These are phyloP conservation scores for Egretta garzetta DNA, from an alignment of 2,113 vertebrate genomes.

Conservation along the genomic window DNA sequence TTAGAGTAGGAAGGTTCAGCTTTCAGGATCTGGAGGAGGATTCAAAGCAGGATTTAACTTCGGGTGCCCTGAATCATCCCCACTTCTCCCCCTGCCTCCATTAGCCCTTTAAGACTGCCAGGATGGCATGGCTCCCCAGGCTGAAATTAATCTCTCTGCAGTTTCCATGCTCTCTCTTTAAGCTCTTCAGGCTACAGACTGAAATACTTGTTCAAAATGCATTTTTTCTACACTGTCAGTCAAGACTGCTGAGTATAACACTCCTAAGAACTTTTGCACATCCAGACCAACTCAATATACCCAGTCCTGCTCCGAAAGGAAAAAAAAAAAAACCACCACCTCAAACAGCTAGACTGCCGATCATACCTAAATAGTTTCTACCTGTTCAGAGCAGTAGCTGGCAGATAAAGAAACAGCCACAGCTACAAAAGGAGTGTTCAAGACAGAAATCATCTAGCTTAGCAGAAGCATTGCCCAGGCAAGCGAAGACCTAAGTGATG, in stretches of 20 bases:
- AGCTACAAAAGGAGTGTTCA: background rate
- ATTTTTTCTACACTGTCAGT: background rate
- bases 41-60: background rate
- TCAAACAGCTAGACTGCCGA: background rate
- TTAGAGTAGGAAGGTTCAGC: background rate
- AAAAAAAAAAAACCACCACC: rapidly evolving
- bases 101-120: background rate
- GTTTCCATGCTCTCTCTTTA: background rate
- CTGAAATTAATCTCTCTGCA: background rate
- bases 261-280: background rate
- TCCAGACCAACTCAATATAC: background rate
- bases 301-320: background rate
- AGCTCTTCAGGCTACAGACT: background rate
- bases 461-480: background rate
- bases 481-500: background rate
- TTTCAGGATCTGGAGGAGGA: background rate
- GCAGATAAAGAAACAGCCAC: background rate
- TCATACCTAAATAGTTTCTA: background rate
- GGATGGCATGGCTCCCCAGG: background rate
- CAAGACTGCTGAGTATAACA: background rate
- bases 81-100: rapidly evolving
- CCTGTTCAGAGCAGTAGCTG: background rate
- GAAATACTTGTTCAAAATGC: background rate
- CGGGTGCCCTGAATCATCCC: background rate
- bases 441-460: background rate